These are phyloP conservation scores for Papilio dardanus DNA, from an alignment of 1,140 invertebrate species.

Conservation along the genomic window DNA sequence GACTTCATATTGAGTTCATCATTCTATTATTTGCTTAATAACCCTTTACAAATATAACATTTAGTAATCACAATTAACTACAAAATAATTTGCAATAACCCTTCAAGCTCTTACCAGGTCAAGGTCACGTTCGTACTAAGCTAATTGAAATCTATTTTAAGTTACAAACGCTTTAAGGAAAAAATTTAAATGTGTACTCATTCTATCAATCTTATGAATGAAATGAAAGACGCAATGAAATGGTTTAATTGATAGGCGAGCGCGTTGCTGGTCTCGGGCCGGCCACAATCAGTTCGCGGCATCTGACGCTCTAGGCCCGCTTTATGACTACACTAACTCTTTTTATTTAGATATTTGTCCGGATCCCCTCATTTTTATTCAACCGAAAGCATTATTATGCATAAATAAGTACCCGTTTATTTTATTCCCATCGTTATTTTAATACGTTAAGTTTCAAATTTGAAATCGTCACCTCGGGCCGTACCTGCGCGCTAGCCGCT, in stretches of 20 bases:
- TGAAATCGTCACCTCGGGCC: constrained; percentile 68
- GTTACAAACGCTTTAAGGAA: no score
- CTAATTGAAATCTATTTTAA: no score
- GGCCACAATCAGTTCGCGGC: constrained; percentile 69
- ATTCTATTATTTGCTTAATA: no score
- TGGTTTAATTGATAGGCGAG: constrained; percentile 74
- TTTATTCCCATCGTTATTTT: constrained; percentile 76
- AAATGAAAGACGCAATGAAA: constrained; percentile 80
- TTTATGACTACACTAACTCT: constrained; percentile 65
- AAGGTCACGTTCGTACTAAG: neutral
- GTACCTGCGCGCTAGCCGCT: constrained; percentile 56
- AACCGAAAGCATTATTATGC: constrained; percentile 76
- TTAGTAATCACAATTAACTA: no score
- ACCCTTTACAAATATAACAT: no score
- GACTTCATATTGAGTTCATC: neutral
- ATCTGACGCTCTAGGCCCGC: constrained; percentile 61
- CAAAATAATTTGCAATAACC: neutral
- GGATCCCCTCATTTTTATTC: constrained; percentile 78
- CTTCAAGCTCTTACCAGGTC: neutral
- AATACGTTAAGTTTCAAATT: constrained; percentile 66
- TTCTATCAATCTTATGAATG: constrained; percentile 73
- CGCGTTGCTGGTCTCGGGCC: no score
- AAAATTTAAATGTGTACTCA: no score
- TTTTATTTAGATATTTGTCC: constrained; percentile 77
- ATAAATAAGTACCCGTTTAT: constrained; percentile 77